Conservation (phyloP, 2,888 invertebrate species). For the Synanthedon vespiformis region DNA sequence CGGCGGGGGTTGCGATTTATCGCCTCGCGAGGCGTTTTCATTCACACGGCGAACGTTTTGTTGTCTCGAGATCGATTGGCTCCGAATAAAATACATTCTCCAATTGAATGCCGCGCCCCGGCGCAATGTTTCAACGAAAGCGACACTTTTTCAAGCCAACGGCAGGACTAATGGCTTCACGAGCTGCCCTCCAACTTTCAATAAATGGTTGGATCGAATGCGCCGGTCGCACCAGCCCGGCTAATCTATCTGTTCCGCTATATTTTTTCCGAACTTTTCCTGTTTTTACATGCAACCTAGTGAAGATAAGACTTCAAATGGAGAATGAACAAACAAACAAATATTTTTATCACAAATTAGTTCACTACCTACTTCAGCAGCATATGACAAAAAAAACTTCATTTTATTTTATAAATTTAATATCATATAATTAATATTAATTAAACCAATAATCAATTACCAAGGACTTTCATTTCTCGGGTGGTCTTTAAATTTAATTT, state of each 20-base stretch:
- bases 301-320: neutral
- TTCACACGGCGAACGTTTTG: constrained; percentile 60
- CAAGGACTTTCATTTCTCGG: too few relatives aligned
- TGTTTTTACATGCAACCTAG: constrained; percentile 5
- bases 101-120: constrained; percentile 57
- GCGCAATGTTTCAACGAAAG: constrained; percentile 57
- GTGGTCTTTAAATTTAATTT: too few relatives aligned
- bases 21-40: constrained; percentile 55
- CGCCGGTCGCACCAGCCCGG: constrained; percentile 17
- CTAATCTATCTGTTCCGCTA: constrained; percentile 35
- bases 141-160: constrained; percentile 60
- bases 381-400: too few relatives aligned
- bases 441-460: too few relatives aligned
- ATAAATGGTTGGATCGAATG: constrained; percentile 35
- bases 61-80: constrained; percentile 63
- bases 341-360: too few relatives aligned
- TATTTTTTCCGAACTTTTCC: constrained; percentile 10
- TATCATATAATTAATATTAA: too few relatives aligned
- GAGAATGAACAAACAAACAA: too few relatives aligned
- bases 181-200: constrained; percentile 57
- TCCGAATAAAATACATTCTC: constrained; percentile 62
- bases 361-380: too few relatives aligned
- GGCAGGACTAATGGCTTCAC: constrained; percentile 57
- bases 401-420: too few relatives aligned
- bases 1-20: constrained; percentile 58